A percentile compares a stretch with the other conserved stretches of the same genome.
Conservation (phyloP, 2,113 vertebrate species). For the Peromyscus californicus region DNA sequence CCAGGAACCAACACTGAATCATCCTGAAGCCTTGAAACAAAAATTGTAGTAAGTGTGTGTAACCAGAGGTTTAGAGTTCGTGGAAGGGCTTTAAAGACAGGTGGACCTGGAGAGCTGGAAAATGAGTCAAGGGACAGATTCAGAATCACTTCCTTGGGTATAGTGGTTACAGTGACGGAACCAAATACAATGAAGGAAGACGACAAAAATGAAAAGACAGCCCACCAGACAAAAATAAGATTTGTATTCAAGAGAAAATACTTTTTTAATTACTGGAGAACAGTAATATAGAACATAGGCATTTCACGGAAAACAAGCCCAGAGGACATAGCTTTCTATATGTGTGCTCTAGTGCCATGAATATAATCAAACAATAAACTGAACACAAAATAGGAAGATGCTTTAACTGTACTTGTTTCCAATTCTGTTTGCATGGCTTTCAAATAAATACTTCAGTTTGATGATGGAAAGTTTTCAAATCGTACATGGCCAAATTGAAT, state of each 20-base stretch:
- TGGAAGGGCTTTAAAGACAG: background rate
- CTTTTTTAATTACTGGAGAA: background rate
- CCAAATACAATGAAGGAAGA: background rate
- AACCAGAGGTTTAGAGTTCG: background rate
- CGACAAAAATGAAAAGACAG: background rate
- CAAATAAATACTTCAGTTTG: background rate
- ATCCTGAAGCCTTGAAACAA: rapidly evolving
- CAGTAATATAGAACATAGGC: background rate
- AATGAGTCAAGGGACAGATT: background rate
- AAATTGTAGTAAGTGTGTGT: rapidly evolving
- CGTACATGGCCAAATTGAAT: rapidly evolving
- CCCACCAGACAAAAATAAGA: background rate
- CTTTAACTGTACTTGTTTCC: background rate
- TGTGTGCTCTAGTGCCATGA: background rate
- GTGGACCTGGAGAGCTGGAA: background rate
- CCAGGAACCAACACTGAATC: background rate
- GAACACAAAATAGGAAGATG: background rate
- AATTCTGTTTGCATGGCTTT: background rate
- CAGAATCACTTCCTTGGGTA: rapidly evolving
- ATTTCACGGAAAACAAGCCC: background rate
- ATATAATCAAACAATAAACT: background rate
- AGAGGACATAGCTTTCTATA: background rate
- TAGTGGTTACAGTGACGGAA: background rate
- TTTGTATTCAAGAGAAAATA: background rate
- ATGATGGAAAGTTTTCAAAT: background rate